Evolutionary conservation across 2,888 invertebrate species (phyloP), one percentile per base, ranked within the genome.

Genomic region (Pardosa pseudoannulata): DNA sequence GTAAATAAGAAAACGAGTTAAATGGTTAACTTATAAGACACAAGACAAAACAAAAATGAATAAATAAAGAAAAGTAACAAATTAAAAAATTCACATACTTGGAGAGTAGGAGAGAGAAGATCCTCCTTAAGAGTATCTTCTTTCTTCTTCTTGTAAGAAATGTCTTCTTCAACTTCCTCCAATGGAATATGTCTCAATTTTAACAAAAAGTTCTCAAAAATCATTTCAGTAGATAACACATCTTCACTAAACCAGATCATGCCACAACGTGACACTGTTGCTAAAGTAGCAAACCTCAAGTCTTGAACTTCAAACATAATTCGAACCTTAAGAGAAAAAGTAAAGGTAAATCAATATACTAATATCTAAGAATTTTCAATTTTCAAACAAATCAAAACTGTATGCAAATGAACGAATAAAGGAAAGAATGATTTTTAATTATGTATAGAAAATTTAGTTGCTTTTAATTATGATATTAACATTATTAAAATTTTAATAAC

Each of bases 201-300:
- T 89, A 95, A 93, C 90, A 99, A 93, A 92, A 97, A 99, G 92
- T 99, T 97, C 91, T 99, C 98, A 92, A 98, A 98, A 90, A 99
- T 96, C 99, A 99, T 99, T 92, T 99, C 99, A 0, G 97, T 97
- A 0, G 98, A 96, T 6, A 99, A 94, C 0, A 99, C 98, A 92
- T 99, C 99, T 92, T 99, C 99, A 11, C 98, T 98, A 94, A 99
- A 99, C 99, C 99, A 99, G 64, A 99, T 98, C 99, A 99, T 99
- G 89, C 99, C 99, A 92, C 99, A 99, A 92, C 99, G 97, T 5
- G 98, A 98, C 0, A 99, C 99, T 0, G 99, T 99, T 23, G 99
- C 99, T 89, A 99, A 93, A 0, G 99, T 99, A 0, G 99, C 99
- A 92, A 97, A 99, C 92, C 97, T 97, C 90, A 99, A 92, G 93